Evolutionary conservation across 2,888 invertebrate genomes (phyloP).

Genomic region (Leucania comma): DNA sequence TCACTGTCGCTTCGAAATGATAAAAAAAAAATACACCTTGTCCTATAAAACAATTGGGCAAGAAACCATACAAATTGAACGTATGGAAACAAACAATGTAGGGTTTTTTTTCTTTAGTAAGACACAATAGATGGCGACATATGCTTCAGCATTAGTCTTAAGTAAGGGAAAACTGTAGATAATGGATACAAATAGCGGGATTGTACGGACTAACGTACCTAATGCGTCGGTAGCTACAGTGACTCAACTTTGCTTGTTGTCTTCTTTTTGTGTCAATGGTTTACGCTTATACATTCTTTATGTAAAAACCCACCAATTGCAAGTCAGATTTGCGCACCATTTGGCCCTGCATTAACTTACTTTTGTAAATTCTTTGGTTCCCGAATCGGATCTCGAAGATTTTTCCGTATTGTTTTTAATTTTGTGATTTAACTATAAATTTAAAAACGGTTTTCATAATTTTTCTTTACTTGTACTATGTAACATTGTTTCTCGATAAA

Average conservation of each 20-base stretch:
- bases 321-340: too few relatives aligned
- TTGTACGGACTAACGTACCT: constrained; percentile 31
- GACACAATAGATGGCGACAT: constrained; percentile 62
- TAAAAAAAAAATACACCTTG: too few relatives aligned
- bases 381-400: too few relatives aligned
- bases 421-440: too few relatives aligned
- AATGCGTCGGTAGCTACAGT: not conserved
- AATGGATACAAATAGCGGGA: constrained; percentile 54
- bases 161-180: constrained; percentile 50
- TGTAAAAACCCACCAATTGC: not conserved
- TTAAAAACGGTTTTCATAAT: too few relatives aligned
- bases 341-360: too few relatives aligned
- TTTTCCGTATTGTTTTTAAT: too few relatives aligned
- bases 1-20: not conserved
- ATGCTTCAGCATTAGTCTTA: constrained; percentile 49
- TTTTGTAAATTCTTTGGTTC: too few relatives aligned
- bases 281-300: not conserved
- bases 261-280: not conserved
- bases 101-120: constrained; percentile 50
- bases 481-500: too few relatives aligned
- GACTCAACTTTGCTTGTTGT: not conserved
- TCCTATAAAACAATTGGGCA: constrained; percentile 32
- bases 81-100: constrained; percentile 52
- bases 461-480: too few relatives aligned
- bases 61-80: constrained; percentile 28